Evolutionary conservation across 2,113 vertebrate genomes (phyloP).

Genomic region (Bubo scandiacus): DNA sequence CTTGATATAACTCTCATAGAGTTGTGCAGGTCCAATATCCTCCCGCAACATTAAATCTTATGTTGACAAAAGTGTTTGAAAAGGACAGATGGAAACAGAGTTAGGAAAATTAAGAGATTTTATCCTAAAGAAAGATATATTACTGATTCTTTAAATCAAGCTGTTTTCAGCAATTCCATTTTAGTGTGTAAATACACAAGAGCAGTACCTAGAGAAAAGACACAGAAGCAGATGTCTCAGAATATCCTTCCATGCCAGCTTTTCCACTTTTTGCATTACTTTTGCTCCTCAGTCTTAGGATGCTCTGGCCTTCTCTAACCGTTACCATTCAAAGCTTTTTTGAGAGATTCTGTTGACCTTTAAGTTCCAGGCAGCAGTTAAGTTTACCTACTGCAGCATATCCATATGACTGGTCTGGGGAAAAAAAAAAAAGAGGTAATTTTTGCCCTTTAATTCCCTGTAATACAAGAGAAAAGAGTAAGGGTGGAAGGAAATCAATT

Average conservation of each 20-base stretch:
- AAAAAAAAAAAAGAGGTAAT: background rate
- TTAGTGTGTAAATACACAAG: background rate
- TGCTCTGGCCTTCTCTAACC: background rate
- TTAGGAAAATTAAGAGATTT: background rate
- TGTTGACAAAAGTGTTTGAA: background rate
- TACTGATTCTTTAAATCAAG: background rate
- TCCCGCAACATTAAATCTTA: background rate
- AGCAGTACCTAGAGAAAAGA: background rate
- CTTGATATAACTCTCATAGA: too few relatives aligned
- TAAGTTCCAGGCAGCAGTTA: slow-evolving; percentile 33
- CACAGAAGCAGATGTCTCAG: background rate
- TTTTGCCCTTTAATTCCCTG: slow-evolving; percentile 72
- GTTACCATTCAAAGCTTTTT: background rate
- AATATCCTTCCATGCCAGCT: background rate
- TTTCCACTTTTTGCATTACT: background rate
- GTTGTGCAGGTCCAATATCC: too few relatives aligned
- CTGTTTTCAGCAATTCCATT: background rate
- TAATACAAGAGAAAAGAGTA: slow-evolving; percentile 70
- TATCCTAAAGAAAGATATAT: background rate
- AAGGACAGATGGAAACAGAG: background rate
- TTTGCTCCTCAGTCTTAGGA: background rate
- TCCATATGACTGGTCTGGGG: slow-evolving; percentile 37
- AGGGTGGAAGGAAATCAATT: slow-evolving; percentile 78
- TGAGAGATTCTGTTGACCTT: slow-evolving; percentile 53
- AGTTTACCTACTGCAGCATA: slow-evolving; percentile 55